Base-by-base conservation (phyloP, 1,140 invertebrate genomes). In the Calosoma granatense region DNA sequence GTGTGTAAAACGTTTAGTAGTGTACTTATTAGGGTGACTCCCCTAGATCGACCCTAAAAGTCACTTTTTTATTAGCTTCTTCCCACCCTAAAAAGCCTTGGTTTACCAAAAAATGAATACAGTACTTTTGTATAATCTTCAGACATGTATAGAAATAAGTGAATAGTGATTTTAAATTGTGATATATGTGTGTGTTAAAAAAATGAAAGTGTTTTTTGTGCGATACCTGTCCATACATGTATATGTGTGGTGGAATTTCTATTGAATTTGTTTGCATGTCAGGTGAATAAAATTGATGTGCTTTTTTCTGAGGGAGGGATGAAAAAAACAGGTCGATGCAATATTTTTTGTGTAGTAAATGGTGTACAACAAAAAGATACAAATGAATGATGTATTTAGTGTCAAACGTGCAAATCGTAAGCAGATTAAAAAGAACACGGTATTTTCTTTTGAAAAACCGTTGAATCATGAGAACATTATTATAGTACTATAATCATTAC, bases 1-100 rank as follows among this genome's bases (percentile, higher is more conserved):
- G 17, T 9, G 51, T 53, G 51, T 53, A 53, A 53, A 53, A 53
- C 51, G 51, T 53, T 53, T 53, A 53, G 51, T 53, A 22, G 21
- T 21, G 17, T 47, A 53, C 21, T 53, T 20, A 53, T 53, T 53
- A 15, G 51, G 51, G 51, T 6, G 4, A 51, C 19, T 51, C 17
- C 19, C 20, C 19, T 20, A 21, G 12, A 53, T 53, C 21, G 51
- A 20, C 51, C 21, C 21, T 20, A 21, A 51, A 53, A 53, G 51
- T 53, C 51, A 22, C 21, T 53, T 53, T 53, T 53, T 53, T 53
- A 47, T 47, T 11, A 47, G 3, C 6, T 17, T 4, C 9, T 12
- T 47, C 15, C 41, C 41, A 6, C 6, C 41, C 41, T 17, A 47
- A 47, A 17, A n/a, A 36, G n/a, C n/a, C n/a, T n/a, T n/a, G n/a